These are phyloP conservation scores for Heliconius aoede DNA, from an alignment of 2,888 invertebrate genomes.

Conservation along the genomic window DNA sequence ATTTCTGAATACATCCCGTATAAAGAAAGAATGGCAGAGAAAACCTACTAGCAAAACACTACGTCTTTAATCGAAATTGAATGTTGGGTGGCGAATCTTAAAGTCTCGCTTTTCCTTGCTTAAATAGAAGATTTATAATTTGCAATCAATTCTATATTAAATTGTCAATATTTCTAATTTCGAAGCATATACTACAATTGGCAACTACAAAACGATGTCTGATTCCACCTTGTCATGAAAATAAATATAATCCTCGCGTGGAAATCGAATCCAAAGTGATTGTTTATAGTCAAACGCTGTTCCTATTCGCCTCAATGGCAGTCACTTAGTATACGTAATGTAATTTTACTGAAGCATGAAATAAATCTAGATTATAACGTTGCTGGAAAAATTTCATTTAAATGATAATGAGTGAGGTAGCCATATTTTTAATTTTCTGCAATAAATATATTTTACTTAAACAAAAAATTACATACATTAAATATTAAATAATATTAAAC, in stretches of 20 bases:
- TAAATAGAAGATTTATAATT: too few species aligned
- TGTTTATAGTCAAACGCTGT: not conserved
- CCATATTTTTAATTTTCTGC: not conserved
- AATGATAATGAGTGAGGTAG: slow-evolving; percentile 16
- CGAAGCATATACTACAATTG: too few species aligned
- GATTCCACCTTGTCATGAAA: too few species aligned
- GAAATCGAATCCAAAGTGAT: not conserved
- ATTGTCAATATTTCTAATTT: too few species aligned
- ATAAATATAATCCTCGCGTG: not conserved
- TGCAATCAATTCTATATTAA: too few species aligned
- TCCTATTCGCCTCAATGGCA: not conserved
- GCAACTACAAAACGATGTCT: too few species aligned
- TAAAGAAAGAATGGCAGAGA: not conserved
- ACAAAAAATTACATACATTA: not conserved
- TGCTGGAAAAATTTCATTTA: not conserved
- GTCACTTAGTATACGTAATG: not conserved
- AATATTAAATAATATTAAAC: not conserved
- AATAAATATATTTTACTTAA: not conserved
- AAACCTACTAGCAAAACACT: not conserved
- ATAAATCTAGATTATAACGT: not conserved
- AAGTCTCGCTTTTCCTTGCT: too few species aligned
- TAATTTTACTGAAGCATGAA: not conserved
- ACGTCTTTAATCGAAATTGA: too few species aligned
- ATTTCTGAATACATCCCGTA: not conserved
- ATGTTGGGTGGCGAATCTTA: too few species aligned